phyloP scores from a whole-genome alignment of 2,888 invertebrate species.

The Acleris emargana region DNA sequence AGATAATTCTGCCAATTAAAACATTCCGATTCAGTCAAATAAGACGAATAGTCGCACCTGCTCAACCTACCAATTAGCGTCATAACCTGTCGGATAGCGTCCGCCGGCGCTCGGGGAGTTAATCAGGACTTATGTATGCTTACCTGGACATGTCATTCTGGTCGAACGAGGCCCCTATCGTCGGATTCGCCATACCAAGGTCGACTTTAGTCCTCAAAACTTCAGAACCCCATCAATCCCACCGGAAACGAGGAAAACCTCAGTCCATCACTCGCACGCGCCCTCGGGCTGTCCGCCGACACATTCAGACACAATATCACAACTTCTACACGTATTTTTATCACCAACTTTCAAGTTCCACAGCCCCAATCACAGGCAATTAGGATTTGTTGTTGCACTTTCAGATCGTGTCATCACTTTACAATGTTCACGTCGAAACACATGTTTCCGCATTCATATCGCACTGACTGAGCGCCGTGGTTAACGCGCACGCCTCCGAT shows the following conservation, averaged over 20 bases:
- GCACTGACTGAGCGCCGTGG: slow-evolving; percentile 56
- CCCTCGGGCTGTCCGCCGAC: slow-evolving; percentile 43
- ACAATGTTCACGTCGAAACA: slow-evolving; percentile 80
- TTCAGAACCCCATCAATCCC: slow-evolving; percentile 50
- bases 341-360: slow-evolving; percentile 48
- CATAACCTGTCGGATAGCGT: slow-evolving; percentile 23
- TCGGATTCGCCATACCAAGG: slow-evolving; percentile 73
- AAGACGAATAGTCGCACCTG: slow-evolving; percentile 32
- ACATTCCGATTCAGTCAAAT: slow-evolving; percentile 21
- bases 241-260: slow-evolving; percentile 61
- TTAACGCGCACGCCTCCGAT: slow-evolving; percentile 57
- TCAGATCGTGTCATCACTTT: slow-evolving; percentile 59
- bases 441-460: slow-evolving; percentile 72
- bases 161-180: slow-evolving; percentile 87
- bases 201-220: slow-evolving; percentile 36
- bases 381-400: slow-evolving; percentile 74
- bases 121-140: slow-evolving; percentile 7
- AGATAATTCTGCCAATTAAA: slow-evolving; percentile 24
- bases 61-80: slow-evolving; percentile 35
- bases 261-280: slow-evolving; percentile 58
- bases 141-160: slow-evolving; percentile 87
- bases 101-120: not conserved
- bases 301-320: slow-evolving; percentile 43
- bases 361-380: slow-evolving; percentile 56
- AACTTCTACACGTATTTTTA: slow-evolving; percentile 37